phyloP scores from a whole-genome alignment of 2,888 invertebrate genomes.

The Teleiodes luculella region DNA sequence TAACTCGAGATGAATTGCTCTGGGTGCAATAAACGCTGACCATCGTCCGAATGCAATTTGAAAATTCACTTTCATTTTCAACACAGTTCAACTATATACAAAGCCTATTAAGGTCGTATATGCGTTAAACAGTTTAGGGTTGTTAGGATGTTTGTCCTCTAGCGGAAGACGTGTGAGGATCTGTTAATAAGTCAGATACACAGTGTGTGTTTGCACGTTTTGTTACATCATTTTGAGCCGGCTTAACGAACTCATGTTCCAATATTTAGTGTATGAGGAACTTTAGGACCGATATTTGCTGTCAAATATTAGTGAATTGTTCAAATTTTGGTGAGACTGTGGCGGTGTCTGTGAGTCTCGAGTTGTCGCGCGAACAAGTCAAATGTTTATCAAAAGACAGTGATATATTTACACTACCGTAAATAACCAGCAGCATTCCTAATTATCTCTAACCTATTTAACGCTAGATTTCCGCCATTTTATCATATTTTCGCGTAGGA shows the following conservation, averaged over 20 bases:
- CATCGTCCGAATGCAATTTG: slow-evolving; percentile 63
- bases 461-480: too few species aligned
- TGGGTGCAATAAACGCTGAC: slow-evolving; percentile 73
- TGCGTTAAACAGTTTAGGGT: slow-evolving; percentile 7
- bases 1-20: slow-evolving; percentile 67
- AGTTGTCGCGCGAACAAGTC: slow-evolving; percentile 59
- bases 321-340: slow-evolving; percentile 57
- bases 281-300: slow-evolving; percentile 68
- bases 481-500: too few species aligned
- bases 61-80: slow-evolving; percentile 24
- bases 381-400: slow-evolving; percentile 39
- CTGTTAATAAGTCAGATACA: slow-evolving; percentile 72
- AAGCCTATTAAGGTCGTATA: slow-evolving; percentile 25
- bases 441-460: too few species aligned
- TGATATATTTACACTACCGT: slow-evolving; percentile 25
- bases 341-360: slow-evolving; percentile 49
- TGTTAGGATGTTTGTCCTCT: slow-evolving; percentile 28
- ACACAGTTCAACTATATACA: slow-evolving; percentile 26
- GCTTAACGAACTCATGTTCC: slow-evolving; percentile 67
- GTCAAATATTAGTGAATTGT: slow-evolving; percentile 70
- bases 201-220: slow-evolving; percentile 65
- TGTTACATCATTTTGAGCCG: slow-evolving; percentile 71
- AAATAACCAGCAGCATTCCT: slow-evolving; percentile 8
- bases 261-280: slow-evolving; percentile 71
- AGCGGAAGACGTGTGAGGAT: slow-evolving; percentile 46